Conservation (phyloP, 2,888 invertebrate genomes). For the Cyrtodaria siliqua region DNA sequence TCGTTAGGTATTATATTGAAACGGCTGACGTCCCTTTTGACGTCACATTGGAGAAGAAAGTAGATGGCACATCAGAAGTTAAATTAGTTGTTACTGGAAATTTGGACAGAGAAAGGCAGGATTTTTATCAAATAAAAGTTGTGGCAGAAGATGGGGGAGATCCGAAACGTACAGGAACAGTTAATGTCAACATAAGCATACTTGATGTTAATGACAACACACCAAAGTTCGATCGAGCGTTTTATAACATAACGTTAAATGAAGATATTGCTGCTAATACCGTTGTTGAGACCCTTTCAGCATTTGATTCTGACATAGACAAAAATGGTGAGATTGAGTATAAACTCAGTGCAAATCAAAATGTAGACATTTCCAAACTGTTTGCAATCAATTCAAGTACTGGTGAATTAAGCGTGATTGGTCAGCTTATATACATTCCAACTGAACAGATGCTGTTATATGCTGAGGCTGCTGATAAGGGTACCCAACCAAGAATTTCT, state of each 20-base stretch:
- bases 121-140: constrained; percentile 69
- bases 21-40: constrained; percentile 65
- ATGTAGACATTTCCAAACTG: constrained; percentile 63
- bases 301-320: constrained; percentile 94
- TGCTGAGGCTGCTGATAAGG: constrained; percentile 78
- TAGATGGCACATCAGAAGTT: constrained; percentile 70
- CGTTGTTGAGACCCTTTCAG: constrained; percentile 88
- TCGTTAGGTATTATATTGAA: constrained; percentile 66
- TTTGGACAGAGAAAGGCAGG: constrained; percentile 72
- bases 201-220: constrained; percentile 74
- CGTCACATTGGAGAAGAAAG: constrained; percentile 56
- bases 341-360: constrained; percentile 79
- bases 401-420: constrained; percentile 73
- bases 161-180: constrained; percentile 61
- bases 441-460: constrained; percentile 64
- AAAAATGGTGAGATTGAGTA: constrained; percentile 89
- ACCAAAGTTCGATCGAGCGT: constrained; percentile 66
- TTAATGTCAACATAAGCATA: constrained; percentile 65
- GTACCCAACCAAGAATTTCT: constrained; percentile 71
- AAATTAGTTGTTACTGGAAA: constrained; percentile 66
- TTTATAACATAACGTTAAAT: constrained; percentile 69
- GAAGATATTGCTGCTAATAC: constrained; percentile 64
- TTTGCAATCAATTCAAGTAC: constrained; percentile 69
- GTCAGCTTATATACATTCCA: constrained; percentile 70
- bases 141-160: constrained; percentile 74